Evolutionary conservation across 2,113 vertebrate genomes (phyloP).

Genomic region (Lepisosteus oculatus): DNA sequence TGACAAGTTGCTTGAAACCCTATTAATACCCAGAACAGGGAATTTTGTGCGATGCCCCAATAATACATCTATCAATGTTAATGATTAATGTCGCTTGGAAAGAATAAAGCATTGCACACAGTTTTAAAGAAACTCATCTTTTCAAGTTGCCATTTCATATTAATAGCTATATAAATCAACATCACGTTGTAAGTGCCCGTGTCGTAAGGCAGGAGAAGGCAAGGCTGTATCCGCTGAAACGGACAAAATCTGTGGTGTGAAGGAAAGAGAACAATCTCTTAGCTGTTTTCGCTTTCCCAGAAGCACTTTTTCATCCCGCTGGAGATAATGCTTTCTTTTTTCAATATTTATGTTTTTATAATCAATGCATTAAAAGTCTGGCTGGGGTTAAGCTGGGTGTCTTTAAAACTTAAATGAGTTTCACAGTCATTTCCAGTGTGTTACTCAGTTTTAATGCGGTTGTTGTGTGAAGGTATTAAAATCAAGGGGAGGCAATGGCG

Average conservation of each 20-base stretch:
- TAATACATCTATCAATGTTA: slow-evolving; percentile 6
- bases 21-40: background rate
- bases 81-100: slow-evolving; percentile 7
- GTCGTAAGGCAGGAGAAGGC: background rate
- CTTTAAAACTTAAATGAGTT: no score
- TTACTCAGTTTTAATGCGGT: no score
- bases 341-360: no score
- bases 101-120: slow-evolving; percentile 1
- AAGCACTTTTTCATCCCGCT: no score
- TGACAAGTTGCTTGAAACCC: slow-evolving; percentile 7
- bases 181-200: background rate
- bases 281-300: no score
- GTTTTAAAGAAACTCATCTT: background rate
- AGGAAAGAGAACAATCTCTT: no score
- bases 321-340: no score
- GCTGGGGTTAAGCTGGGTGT: no score
- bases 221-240: background rate
- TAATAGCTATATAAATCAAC: slow-evolving; percentile 12
- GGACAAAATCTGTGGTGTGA: background rate
- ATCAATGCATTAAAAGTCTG: no score
- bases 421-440: no score
- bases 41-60: background rate
- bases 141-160: slow-evolving; percentile 14
- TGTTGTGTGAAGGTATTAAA: no score
- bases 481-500: no score